Percentiles rank a stretch among this genome's conserved stretches.
Evolutionary conservation across 2,888 invertebrate species (phyloP).

Genomic region (Rhimphoctona megacephalus): DNA sequence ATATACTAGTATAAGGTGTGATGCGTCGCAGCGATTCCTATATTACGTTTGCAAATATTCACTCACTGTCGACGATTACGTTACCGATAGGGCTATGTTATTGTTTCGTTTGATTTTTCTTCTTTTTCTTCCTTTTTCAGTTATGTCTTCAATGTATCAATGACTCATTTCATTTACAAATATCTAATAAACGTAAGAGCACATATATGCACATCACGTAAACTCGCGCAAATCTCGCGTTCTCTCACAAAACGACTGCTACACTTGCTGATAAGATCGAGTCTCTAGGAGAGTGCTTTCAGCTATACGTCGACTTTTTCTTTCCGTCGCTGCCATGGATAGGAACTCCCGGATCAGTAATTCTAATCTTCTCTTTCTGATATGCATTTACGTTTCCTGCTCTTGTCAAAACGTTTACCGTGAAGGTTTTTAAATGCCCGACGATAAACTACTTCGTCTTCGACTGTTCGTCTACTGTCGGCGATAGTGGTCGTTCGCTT

Average conservation of each 20-base stretch:
- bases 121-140: background rate
- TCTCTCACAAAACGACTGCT: conserved; percentile 77
- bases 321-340: conserved; percentile 58
- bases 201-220: conserved; percentile 66
- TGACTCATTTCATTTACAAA: background rate
- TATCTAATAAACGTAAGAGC: background rate
- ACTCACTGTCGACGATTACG: conserved; percentile 18
- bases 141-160: background rate
- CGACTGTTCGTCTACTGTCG: background rate
- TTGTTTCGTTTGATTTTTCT: background rate
- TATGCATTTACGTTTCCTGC: background rate
- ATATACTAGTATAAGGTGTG: conserved; percentile 21
- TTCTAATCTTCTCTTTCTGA: background rate
- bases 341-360: background rate
- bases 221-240: conserved; percentile 71
- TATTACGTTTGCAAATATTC: conserved; percentile 13
- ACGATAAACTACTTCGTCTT: conserved; percentile 10
- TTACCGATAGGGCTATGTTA: background rate
- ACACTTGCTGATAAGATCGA: conserved; percentile 71
- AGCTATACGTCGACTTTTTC: conserved; percentile 31
- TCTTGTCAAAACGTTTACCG: background rate
- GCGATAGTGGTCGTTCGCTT: conserved; percentile 18
- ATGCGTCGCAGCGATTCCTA: conserved; percentile 40
- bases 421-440: background rate
- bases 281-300: conserved; percentile 67